A percentile compares a stretch with the other conserved stretches of the same genome.
Conservation (phyloP, 1,140 invertebrate genomes). For the Brachionus paranguensis region DNA sequence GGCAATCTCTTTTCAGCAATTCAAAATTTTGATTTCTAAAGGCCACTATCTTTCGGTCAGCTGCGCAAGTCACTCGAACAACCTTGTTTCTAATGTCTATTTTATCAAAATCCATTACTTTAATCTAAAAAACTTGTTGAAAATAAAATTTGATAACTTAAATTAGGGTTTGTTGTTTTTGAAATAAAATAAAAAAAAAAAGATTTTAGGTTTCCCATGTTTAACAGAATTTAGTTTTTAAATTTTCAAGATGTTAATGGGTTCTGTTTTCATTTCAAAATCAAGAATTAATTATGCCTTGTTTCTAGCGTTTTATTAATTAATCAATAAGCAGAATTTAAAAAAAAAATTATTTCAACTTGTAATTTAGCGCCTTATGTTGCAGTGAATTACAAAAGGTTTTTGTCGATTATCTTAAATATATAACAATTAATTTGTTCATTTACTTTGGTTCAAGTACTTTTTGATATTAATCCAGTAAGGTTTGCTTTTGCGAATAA, state of each 20-base stretch:
- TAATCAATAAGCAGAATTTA: neutral
- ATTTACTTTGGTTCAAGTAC: neutral
- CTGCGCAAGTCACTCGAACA: neutral
- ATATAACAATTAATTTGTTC: neutral
- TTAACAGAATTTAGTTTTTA: neutral
- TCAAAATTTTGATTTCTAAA: constrained; percentile 31
- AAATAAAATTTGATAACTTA: neutral
- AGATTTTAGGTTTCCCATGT: neutral
- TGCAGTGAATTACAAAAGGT: neutral
- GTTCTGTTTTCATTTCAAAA: neutral
- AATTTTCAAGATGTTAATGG: neutral
- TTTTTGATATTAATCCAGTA: neutral
- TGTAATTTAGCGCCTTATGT: neutral
- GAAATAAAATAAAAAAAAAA: neutral
- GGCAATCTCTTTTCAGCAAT: constrained; percentile 14
- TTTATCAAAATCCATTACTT: constrained; percentile 25
- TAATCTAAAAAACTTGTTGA: neutral
- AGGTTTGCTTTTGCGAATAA: neutral
- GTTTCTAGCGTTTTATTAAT: neutral
- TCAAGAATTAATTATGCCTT: neutral
- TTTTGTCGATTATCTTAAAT: neutral
- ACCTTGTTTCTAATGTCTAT: neutral
- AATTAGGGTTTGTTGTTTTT: neutral
- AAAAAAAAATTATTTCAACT: neutral
- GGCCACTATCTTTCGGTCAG: neutral